These are phyloP conservation scores for Meloidogyne floridensis DNA, from an alignment of 1,140 invertebrate genomes.

Conservation along the genomic window DNA sequence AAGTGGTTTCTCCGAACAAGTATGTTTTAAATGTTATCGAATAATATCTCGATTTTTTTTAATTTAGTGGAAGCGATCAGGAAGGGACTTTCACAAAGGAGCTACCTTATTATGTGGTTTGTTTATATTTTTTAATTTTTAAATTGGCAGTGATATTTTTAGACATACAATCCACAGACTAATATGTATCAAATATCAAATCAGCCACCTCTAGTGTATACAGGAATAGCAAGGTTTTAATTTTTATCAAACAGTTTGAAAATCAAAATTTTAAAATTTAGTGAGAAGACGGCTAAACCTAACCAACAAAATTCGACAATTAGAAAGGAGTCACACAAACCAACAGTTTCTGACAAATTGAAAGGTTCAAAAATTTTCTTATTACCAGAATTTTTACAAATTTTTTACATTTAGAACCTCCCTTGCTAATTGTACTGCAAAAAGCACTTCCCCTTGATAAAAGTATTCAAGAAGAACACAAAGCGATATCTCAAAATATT, in stretches of 20 bases:
- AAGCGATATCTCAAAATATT: background rate
- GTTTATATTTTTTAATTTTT: background rate
- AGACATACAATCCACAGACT: conserved; percentile 37
- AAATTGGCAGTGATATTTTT: background rate
- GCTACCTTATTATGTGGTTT: conserved; percentile 33
- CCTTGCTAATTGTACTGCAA: conserved; percentile 29
- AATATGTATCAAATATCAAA: conserved; percentile 38
- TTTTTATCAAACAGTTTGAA: conserved; percentile 12
- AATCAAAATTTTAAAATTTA: background rate
- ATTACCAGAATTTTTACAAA: background rate
- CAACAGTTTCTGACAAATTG: conserved; percentile 3
- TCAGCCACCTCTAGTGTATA: conserved; percentile 37
- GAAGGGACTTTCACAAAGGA: background rate
- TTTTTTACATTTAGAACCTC: background rate
- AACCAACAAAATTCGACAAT: background rate
- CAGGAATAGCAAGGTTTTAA: conserved; percentile 8
- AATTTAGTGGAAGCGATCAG: conserved; percentile 9
- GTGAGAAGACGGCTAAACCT: background rate
- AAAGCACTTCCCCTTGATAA: conserved; percentile 22
- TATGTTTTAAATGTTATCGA: conserved; percentile 4
- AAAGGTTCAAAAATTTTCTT: background rate
- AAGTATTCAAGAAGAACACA: background rate
- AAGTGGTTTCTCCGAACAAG: conserved; percentile 19
- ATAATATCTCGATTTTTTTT: background rate
- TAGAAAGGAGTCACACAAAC: background rate